phyloP scores from a whole-genome alignment of 2,797 vertebrate species.

The Melanotaenia trifasciata region DNA sequence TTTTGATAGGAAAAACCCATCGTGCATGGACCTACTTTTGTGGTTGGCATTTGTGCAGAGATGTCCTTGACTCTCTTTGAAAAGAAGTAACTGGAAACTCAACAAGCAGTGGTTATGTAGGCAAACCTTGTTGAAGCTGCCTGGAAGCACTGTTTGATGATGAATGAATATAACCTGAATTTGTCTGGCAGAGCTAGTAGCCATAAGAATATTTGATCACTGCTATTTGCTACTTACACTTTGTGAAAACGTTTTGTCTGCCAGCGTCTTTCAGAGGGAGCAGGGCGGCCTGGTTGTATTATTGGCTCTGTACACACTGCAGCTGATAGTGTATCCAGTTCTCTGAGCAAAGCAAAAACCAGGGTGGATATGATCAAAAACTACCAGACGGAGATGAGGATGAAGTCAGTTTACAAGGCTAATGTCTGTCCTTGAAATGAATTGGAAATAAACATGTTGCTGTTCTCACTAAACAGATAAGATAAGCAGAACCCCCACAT shows the following conservation, averaged over 20 bases:
- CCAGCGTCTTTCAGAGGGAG: constrained; percentile 8
- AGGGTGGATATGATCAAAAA: neutral
- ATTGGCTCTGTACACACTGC: neutral
- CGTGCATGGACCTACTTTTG: constrained; percentile 9
- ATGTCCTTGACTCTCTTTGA: constrained; percentile 56
- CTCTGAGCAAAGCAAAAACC: neutral
- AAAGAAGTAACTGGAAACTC: constrained; percentile 39
- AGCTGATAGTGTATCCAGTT: neutral
- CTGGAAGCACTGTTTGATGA: constrained; percentile 12
- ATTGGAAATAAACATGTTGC: neutral
- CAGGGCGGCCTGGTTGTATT: neutral
- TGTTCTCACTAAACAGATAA: neutral
- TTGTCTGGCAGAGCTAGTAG: constrained; percentile 13
- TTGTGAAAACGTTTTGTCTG: constrained; percentile 23
- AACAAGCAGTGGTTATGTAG: constrained; percentile 22
- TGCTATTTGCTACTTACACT: constrained; percentile 24
- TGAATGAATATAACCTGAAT: constrained; percentile 8
- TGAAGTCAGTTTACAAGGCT: neutral
- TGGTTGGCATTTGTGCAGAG: constrained; percentile 27
- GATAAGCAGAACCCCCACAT: neutral
- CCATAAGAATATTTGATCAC: constrained; percentile 26
- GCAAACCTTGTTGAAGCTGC: constrained; percentile 18
- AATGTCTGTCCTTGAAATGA: neutral
- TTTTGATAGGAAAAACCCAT: constrained; percentile 36
- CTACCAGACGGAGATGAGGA: constrained; percentile 1